Conservation (phyloP, 2,113 vertebrate species). For the Tetrax tetrax region DNA sequence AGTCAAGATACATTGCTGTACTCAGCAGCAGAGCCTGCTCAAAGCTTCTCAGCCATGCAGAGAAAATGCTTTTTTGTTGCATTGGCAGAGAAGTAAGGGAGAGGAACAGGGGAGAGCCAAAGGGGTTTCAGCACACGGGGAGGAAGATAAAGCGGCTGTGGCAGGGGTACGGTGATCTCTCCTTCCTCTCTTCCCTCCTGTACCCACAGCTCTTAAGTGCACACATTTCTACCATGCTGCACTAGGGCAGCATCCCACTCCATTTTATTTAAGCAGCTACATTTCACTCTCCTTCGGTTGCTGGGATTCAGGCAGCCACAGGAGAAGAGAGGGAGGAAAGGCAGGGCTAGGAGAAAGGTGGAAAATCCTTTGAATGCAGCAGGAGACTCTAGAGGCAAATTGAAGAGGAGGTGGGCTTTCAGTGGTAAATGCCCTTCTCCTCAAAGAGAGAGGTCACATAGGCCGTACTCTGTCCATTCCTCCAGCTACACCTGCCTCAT, state of each 20-base stretch:
- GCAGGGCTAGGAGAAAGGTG: not conserved
- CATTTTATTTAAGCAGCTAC: not conserved
- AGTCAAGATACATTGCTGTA: constrained; percentile 11
- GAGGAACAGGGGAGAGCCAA: not conserved
- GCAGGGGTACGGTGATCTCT: not conserved
- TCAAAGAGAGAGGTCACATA: not conserved
- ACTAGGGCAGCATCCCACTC: not conserved
- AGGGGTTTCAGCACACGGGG: not conserved
- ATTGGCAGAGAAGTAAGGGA: not conserved
- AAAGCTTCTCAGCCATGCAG: constrained; percentile 24
- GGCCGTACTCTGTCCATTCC: not conserved
- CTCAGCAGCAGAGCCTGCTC: not conserved
- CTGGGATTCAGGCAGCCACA: not conserved
- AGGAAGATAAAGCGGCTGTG: not conserved
- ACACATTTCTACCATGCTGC: not conserved
- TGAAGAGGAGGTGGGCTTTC: not conserved
- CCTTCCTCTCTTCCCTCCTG: not conserved
- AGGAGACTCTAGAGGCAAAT: not conserved
- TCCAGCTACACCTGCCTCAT: not conserved
- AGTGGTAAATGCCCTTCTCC: not conserved
- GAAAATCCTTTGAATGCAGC: not conserved
- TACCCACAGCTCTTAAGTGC: not conserved
- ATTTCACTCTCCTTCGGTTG: not conserved
- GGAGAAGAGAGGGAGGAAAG: not conserved
- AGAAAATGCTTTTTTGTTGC: not conserved